These are phyloP conservation scores for Tetramorium parvispinum DNA, from an alignment of 1,140 invertebrate species.

Conservation along the genomic window DNA sequence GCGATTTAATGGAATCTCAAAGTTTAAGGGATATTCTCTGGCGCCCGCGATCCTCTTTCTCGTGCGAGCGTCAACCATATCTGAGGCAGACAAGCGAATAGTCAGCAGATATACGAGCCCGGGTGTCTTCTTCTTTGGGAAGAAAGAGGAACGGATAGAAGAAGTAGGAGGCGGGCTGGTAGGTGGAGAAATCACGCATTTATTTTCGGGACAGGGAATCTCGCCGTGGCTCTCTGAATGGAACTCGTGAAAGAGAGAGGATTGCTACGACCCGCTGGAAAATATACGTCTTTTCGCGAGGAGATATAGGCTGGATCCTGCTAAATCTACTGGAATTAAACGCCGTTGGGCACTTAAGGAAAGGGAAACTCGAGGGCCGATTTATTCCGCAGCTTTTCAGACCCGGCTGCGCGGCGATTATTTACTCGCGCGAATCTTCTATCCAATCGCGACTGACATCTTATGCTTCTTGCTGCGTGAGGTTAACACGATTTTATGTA, in stretches of 20 bases:
- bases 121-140: conserved; percentile 33
- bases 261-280: conserved; percentile 37
- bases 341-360: conserved; percentile 67
- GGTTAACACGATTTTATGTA: neutral
- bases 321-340: conserved; percentile 76
- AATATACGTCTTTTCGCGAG: conserved; percentile 65
- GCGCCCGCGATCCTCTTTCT: conserved; percentile 35
- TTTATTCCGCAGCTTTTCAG: conserved; percentile 51
- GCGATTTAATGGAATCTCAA: conserved; percentile 75
- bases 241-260: conserved; percentile 42
- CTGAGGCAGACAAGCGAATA: conserved; percentile 75
- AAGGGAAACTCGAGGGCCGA: conserved; percentile 57
- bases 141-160: conserved; percentile 23
- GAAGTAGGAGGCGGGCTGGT: neutral
- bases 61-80: conserved; percentile 67
- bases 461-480: neutral
- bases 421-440: conserved; percentile 32
- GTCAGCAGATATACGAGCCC: conserved; percentile 73
- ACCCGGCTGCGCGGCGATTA: conserved; percentile 5
- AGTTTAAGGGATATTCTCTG: conserved; percentile 72
- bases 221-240: conserved; percentile 62
- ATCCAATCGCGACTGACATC: neutral
- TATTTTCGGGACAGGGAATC: conserved; percentile 69
- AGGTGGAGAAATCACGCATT: conserved; percentile 67
- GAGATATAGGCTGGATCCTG: conserved; percentile 66